Base-by-base conservation (phyloP, 2,797 vertebrate species). In the Arrhamphus sclerolepis region DNA sequence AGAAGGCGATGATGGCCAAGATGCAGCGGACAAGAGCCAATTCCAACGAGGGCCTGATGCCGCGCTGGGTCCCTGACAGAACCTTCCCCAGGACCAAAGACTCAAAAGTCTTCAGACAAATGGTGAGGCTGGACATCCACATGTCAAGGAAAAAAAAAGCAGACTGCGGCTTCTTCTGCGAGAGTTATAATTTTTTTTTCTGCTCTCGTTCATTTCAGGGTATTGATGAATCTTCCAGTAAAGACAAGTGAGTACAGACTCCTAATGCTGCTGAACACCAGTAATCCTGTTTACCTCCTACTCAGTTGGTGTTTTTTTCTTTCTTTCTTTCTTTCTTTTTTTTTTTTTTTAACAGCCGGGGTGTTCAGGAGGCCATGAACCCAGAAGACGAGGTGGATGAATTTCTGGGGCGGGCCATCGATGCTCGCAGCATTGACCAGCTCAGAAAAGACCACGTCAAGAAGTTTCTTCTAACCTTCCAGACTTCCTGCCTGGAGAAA, bases 51-150 rank as follows among this genome's bases (percentile, higher is more conserved):
- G 95, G 93, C 34, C 89, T 97, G 86, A 90, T 95, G 89, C 95
- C 96, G 0, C 95, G 95, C 81, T 98, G 96, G 96, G 96, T 94
- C 42, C 96, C 96, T 0, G 96, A 98, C 77, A 93, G 96, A 42
- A 93, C 95, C 65, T 97, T 98, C 87, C 77, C 92, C 83, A 91
- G 96, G 77, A 94, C 94, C 86, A 97, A 98, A 93, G 96, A 97
- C 90, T 98, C 96, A 63, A 98, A 98, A 85, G 96, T 96, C 69
- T 97, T 98, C 87, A 93, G 96, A 78, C 96, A 97, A 92, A 98
- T 98, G 96, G 96, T 97, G 82, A 95, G 94, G 49, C 54, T 56
- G 29, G n/a, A 42, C 43, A 44, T 18, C 11, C 11, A 11, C 7
- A 8, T 42, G 11, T n/a, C n/a, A n/a, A 10, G 6, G 31, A 10